Base-by-base conservation (phyloP, 2,113 vertebrate genomes). In the Phrynocephalus versicolor region DNA sequence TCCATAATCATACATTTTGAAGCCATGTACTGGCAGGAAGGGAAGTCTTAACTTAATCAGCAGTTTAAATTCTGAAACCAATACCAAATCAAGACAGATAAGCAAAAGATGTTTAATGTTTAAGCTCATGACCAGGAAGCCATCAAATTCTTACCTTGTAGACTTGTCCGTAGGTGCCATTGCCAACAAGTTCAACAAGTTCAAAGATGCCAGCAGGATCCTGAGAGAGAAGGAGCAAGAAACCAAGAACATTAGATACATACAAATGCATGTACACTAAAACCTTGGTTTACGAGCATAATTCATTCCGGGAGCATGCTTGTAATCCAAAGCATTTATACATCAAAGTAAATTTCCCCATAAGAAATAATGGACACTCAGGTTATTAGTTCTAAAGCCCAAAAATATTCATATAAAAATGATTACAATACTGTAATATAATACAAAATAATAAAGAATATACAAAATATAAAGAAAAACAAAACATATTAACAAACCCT, bases 201-300 rank as follows among this genome's bases (percentile, higher is more conserved):
- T 99, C 98, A 89, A 99, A 99, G 94, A 99, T 99, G 80, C 98
- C 98, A 81, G 98, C 98, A 83, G 98, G 98, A 94, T 99, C 98
- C 98, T 99, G 95, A 70, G 75, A 92, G 90, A 92, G 90, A 93
- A 45, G 65, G 3, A 65, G 30, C 67, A 87, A 45, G 65, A 62
- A 88, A 79, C 67, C 6, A 86, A 64, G 84, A 85, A 82, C 35
- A 58, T 76, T 83, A 51, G 41, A 16, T 0, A 76, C 27, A 41
- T 33, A 57, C 70, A 72, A 70, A n/a, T n/a, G n/a, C n/a, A n/a
- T n/a, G n/a, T n/a, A n/a, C n/a, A n/a, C n/a, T n/a, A n/a, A n/a
- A n/a, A n/a, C n/a, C n/a, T n/a, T n/a, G n/a, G n/a, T n/a, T n/a
- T n/a, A n/a, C n/a, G n/a, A n/a, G n/a, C n/a, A n/a, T n/a, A n/a